phyloP scores from a whole-genome alignment of 2,797 vertebrate genomes.

The Zonotrichia albicollis region DNA sequence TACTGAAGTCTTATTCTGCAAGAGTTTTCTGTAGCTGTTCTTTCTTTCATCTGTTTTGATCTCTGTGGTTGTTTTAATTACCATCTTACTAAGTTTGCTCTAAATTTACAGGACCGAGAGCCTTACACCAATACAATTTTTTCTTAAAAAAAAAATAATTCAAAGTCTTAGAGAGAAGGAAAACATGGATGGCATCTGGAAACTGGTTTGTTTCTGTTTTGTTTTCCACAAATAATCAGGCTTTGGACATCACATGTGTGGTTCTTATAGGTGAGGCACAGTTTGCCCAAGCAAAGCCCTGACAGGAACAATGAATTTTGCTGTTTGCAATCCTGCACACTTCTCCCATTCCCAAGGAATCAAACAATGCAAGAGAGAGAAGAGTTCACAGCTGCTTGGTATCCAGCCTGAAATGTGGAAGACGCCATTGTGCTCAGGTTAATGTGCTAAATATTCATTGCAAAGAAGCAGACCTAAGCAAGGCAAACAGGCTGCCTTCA shows the following conservation, averaged over 20 bases:
- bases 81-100: background rate
- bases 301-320: background rate
- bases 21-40: background rate
- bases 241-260: background rate
- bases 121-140: background rate
- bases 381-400: background rate
- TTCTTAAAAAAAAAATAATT: background rate
- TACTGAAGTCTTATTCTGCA: background rate
- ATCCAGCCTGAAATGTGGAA: background rate
- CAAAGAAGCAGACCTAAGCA: background rate
- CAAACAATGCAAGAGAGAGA: background rate
- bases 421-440: background rate
- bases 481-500: background rate
- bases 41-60: background rate
- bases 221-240: background rate
- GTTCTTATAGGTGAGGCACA: fast-evolving
- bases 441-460: background rate
- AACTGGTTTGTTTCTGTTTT: background rate
- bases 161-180: background rate
- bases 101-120: background rate
- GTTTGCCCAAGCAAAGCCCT: background rate
- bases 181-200: background rate
- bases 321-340: background rate
- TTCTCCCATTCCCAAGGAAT: background rate
- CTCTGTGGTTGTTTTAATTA: background rate